Conservation (phyloP, 2,113 vertebrate species). For the Trogon surrucura region DNA sequence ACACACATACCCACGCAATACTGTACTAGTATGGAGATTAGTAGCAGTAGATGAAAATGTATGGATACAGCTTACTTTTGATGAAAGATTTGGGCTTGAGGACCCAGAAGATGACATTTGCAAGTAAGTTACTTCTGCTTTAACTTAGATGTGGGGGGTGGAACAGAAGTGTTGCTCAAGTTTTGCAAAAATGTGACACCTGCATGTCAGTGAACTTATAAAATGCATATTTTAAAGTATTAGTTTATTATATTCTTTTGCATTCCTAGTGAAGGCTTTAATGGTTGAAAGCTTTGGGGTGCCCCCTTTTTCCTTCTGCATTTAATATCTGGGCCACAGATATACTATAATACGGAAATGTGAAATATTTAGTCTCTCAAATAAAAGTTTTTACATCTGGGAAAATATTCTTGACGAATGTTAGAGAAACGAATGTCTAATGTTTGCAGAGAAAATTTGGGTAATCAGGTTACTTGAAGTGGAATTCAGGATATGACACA, state of each 20-base stretch:
- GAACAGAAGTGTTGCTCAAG: background rate
- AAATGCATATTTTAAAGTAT: background rate
- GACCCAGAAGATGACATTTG: slow-evolving; percentile 95
- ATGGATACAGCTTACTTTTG: slow-evolving; percentile 94
- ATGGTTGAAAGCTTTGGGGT: background rate
- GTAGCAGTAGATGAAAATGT: slow-evolving; percentile 85
- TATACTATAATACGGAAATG: background rate
- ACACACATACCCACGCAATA: slow-evolving; percentile 90
- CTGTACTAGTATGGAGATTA: slow-evolving; percentile 88
- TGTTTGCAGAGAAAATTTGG: background rate
- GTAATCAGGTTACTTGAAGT: background rate
- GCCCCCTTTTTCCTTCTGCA: background rate
- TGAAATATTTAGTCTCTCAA: background rate
- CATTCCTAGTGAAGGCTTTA: background rate
- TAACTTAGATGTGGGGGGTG: background rate
- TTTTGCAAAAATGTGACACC: background rate
- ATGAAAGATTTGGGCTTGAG: slow-evolving; percentile 94
- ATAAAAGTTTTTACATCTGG: background rate
- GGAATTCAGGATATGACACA: background rate
- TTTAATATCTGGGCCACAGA: background rate
- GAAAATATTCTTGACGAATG: background rate
- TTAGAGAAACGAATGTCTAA: background rate
- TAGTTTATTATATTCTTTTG: background rate
- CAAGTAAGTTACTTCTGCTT: slow-evolving; percentile 86
- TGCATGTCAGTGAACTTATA: background rate